Evolutionary conservation across 2,113 vertebrate species (phyloP).

Genomic region (Aptenodytes patagonicus): DNA sequence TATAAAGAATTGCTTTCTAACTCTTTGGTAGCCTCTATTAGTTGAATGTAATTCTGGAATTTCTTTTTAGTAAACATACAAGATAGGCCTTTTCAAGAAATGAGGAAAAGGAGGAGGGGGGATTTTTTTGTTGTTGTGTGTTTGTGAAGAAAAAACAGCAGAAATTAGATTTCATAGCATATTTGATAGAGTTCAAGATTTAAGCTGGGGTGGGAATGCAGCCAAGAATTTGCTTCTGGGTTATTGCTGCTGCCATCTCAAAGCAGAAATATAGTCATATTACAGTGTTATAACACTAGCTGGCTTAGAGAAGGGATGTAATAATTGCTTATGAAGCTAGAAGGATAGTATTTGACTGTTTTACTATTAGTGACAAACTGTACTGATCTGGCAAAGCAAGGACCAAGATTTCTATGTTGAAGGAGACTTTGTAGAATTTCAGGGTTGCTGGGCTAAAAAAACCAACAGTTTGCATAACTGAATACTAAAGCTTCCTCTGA

Average conservation of each 20-base stretch:
- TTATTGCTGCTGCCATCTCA: not conserved
- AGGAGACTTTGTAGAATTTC: not conserved
- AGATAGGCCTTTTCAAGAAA: not conserved
- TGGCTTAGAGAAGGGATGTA: not conserved
- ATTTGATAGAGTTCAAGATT: not conserved
- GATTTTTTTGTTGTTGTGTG: not conserved
- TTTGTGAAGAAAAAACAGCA: not conserved
- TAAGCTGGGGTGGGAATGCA: not conserved
- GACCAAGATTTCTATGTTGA: not conserved
- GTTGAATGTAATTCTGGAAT: not conserved
- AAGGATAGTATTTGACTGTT: not conserved
- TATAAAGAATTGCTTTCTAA: not conserved
- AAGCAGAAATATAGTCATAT: not conserved
- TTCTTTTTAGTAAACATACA: not conserved
- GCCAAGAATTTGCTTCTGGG: not conserved
- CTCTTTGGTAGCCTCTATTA: not conserved
- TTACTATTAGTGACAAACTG: not conserved
- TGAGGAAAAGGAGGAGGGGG: not conserved
- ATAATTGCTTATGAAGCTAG: not conserved
- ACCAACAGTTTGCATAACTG: not conserved
- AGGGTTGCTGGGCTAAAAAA: not conserved
- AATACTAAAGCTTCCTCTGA: not conserved
- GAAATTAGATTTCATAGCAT: not conserved
- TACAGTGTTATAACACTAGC: not conserved
- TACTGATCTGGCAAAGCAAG: not conserved